phyloP scores from a whole-genome alignment of 2,113 vertebrate genomes.

The Lota lota region DNA sequence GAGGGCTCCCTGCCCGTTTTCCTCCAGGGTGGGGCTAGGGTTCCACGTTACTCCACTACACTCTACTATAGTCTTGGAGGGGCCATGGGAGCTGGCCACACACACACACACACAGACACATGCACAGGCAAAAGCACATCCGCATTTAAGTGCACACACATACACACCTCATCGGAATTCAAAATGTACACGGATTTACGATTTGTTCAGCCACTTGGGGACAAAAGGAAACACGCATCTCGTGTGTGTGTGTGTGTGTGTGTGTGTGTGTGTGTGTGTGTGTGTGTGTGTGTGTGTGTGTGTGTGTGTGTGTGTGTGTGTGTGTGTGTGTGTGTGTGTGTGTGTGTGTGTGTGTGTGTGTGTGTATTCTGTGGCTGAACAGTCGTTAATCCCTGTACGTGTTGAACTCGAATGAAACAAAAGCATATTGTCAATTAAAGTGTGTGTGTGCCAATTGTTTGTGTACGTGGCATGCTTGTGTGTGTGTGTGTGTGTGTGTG shows the following conservation, averaged over 20 bases:
- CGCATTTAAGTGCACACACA: background rate
- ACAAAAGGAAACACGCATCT: too few relatives aligned
- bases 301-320: conserved; percentile 13
- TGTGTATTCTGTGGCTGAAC: too few relatives aligned
- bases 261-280: conserved; percentile 21
- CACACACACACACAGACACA: background rate
- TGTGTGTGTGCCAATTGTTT: conserved; percentile 9
- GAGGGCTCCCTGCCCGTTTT: too few relatives aligned
- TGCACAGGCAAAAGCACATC: background rate
- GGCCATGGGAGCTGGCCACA: background rate
- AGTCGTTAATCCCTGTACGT: too few relatives aligned
- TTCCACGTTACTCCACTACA: too few relatives aligned
- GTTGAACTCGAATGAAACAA: too few relatives aligned
- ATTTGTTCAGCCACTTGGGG: too few relatives aligned
- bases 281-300: conserved; percentile 9
- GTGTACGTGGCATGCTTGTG: conserved; percentile 12
- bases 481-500: conserved; percentile 8
- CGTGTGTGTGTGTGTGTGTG: background rate
- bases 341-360: background rate
- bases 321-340: conserved; percentile 16
- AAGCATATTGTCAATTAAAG: background rate
- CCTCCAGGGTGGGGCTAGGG: too few relatives aligned
- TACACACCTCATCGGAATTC: background rate
- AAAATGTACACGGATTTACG: background rate
- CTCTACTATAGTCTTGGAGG: too few relatives aligned